These are phyloP conservation scores for Edolisoma coerulescens DNA, from an alignment of 2,113 vertebrate species.

Conservation along the genomic window DNA sequence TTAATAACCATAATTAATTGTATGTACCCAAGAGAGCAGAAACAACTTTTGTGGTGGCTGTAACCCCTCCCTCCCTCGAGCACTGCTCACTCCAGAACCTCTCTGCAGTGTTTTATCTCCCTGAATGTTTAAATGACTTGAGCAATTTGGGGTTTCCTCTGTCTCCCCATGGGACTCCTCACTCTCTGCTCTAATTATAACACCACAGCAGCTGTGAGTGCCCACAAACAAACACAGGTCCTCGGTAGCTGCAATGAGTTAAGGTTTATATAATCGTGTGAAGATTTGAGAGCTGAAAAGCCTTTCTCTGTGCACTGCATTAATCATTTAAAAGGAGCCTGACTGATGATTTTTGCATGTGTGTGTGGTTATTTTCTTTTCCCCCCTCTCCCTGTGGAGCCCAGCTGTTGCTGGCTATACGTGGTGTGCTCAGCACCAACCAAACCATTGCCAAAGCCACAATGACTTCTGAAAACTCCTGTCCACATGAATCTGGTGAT, in stretches of 20 bases:
- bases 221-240: slow-evolving; percentile 10
- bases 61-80: background rate
- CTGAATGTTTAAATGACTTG: background rate
- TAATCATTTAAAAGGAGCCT: slow-evolving; percentile 26
- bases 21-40: background rate
- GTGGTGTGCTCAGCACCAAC: background rate
- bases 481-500: background rate
- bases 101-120: background rate
- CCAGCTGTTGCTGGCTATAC: background rate
- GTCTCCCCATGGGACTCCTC: background rate
- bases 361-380: background rate
- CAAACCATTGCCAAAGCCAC: background rate
- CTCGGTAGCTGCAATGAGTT: background rate
- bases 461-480: background rate
- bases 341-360: background rate
- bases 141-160: slow-evolving; percentile 22
- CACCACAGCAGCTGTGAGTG: background rate
- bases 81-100: background rate
- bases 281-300: slow-evolving; percentile 14
- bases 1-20: slow-evolving; percentile 12
- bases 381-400: background rate
- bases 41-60: background rate
- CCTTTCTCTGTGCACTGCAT: background rate
- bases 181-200: background rate
- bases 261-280: slow-evolving; percentile 29